phyloP scores from a whole-genome alignment of 2,888 invertebrate genomes.

The Drosophila nigricruria region DNA sequence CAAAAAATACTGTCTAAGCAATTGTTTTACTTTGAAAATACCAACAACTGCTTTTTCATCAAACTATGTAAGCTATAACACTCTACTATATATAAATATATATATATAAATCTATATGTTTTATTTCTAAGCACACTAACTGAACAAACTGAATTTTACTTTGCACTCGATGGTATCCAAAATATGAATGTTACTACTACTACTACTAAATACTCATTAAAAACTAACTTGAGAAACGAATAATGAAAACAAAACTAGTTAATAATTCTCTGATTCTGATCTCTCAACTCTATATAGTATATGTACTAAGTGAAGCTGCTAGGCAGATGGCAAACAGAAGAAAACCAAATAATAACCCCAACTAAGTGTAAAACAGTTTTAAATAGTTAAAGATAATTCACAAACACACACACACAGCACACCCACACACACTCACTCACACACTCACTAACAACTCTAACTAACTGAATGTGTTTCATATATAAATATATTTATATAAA shows the following conservation, averaged over 20 bases:
- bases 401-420: slow-evolving; percentile 17
- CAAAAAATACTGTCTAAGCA: slow-evolving; percentile 12
- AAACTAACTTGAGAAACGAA: slow-evolving; percentile 17
- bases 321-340: slow-evolving; percentile 26
- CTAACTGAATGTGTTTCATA: slow-evolving; percentile 65
- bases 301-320: slow-evolving; percentile 29
- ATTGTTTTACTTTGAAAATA: slow-evolving; percentile 4
- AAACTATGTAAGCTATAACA: slow-evolving; percentile 56
- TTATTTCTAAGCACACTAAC: slow-evolving; percentile 25
- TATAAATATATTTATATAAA: slow-evolving; percentile 39
- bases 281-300: slow-evolving; percentile 30
- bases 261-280: slow-evolving; percentile 38
- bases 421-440: slow-evolving; percentile 6
- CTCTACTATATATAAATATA: slow-evolving; percentile 3
- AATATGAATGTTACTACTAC: slow-evolving; percentile 54
- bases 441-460: slow-evolving; percentile 36
- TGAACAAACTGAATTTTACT: slow-evolving; percentile 42
- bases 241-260: slow-evolving; percentile 21
- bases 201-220: slow-evolving; percentile 37
- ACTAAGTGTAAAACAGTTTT: slow-evolving; percentile 56
- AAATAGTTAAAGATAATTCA: slow-evolving; percentile 48
- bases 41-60: slow-evolving; percentile 58
- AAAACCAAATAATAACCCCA: slow-evolving; percentile 21
- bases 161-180: slow-evolving; percentile 45
- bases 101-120: slow-evolving; percentile 18